Conservation (phyloP, 2,113 vertebrate species). For the Mesitornis unicolor region DNA sequence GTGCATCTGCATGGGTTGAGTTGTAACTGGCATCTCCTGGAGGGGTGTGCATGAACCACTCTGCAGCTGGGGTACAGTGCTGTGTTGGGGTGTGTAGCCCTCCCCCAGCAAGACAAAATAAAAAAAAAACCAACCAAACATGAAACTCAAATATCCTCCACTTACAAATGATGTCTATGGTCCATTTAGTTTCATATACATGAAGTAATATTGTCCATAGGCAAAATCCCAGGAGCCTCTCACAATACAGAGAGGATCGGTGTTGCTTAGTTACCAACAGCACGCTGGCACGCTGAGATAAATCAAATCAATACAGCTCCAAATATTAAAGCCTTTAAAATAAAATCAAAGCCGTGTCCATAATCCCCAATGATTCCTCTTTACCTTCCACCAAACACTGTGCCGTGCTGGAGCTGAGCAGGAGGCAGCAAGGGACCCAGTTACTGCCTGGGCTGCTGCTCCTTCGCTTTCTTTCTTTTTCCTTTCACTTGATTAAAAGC, state of each 20-base stretch:
- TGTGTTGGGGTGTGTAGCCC: neutral
- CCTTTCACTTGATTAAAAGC: neutral
- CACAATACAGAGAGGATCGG: slow-evolving; percentile 43
- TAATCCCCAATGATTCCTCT: slow-evolving; percentile 7
- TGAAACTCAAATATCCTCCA: neutral
- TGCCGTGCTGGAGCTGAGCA: neutral
- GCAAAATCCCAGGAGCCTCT: slow-evolving; percentile 71
- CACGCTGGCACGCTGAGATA: slow-evolving; percentile 65
- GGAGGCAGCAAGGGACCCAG: neutral
- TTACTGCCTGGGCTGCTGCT: neutral
- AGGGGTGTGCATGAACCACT: neutral
- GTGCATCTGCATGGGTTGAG: neutral
- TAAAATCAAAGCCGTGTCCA: slow-evolving; percentile 50
- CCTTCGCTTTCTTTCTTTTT: neutral
- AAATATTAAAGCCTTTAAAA: slow-evolving; percentile 69
- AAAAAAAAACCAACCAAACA: neutral
- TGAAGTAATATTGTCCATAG: slow-evolving; percentile 70
- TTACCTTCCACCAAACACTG: neutral
- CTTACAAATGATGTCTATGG: slow-evolving; percentile 64
- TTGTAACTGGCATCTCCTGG: neutral
- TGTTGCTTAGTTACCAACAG: slow-evolving; percentile 75
- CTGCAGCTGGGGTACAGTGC: neutral
- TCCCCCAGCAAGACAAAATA: neutral
- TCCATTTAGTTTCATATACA: slow-evolving; percentile 74
- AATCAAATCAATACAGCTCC: slow-evolving; percentile 74